These are phyloP conservation scores for Cecidostiba fungosa DNA, from an alignment of 2,888 invertebrate species.

Conservation along the genomic window DNA sequence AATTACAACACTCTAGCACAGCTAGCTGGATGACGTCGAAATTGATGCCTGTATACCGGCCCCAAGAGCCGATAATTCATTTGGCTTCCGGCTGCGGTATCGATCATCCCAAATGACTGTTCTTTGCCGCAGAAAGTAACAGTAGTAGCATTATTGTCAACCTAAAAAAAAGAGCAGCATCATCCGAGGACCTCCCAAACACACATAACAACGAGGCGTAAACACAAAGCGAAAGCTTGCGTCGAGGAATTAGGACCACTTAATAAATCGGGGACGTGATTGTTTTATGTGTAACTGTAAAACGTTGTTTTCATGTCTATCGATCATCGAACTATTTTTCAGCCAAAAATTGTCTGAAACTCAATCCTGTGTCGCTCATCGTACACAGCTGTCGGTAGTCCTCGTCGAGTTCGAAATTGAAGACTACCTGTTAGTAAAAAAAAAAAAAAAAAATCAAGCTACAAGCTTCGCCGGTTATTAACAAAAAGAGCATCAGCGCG, in stretches of 20 bases:
- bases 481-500: neutral
- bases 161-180: neutral
- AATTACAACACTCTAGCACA: neutral
- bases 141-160: neutral
- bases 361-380: too few species aligned
- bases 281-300: conserved; percentile 1
- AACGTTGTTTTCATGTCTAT: neutral
- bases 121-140: neutral
- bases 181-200: conserved; percentile 14
- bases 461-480: neutral
- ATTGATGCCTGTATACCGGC: neutral
- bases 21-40: neutral
- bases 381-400: too few species aligned
- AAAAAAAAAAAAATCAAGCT: neutral
- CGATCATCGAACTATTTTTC: neutral
- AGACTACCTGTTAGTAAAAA: neutral
- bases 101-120: conserved; percentile 9
- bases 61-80: neutral
- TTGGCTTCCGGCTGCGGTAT: neutral
- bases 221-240: conserved; percentile 25
- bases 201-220: neutral
- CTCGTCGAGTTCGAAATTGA: neutral
- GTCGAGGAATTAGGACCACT: neutral
- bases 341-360: neutral
- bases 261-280: neutral